phyloP scores from a whole-genome alignment of 2,113 vertebrate species.

The Rousettus leschenaultii region DNA sequence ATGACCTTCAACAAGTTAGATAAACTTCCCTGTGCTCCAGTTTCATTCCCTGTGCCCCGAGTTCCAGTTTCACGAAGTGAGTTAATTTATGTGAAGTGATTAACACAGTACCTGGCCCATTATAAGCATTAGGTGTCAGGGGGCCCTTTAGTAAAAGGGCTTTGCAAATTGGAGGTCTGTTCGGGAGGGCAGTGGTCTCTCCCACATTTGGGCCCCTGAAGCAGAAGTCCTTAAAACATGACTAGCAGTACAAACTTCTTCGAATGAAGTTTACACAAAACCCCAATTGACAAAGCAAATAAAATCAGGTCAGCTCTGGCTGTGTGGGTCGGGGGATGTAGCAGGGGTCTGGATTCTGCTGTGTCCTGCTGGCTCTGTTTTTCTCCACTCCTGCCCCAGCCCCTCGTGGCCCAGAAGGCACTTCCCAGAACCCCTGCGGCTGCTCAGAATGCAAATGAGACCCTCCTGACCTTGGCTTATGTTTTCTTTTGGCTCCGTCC shows the following conservation, averaged over 20 bases:
- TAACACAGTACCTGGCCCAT: neutral
- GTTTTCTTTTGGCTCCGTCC: neutral
- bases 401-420: neutral
- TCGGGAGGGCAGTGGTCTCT: neutral
- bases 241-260: neutral
- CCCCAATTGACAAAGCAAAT: neutral
- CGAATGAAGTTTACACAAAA: neutral
- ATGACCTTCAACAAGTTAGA: neutral
- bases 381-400: neutral
- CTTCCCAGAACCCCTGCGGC: neutral
- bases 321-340: rapidly evolving
- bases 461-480: neutral
- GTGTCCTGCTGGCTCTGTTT: neutral
- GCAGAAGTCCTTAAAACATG: neutral
- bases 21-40: neutral
- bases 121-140: neutral
- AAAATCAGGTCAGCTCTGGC: neutral
- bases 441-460: neutral
- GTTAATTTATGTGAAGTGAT: neutral
- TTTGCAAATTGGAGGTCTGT: neutral
- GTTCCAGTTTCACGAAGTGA: no score
- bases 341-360: neutral
- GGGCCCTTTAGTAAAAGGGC: neutral
- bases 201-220: neutral
- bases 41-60: neutral